Evolutionary conservation across 2,797 vertebrate species (phyloP).

Genomic region (Cossypha caffra): DNA sequence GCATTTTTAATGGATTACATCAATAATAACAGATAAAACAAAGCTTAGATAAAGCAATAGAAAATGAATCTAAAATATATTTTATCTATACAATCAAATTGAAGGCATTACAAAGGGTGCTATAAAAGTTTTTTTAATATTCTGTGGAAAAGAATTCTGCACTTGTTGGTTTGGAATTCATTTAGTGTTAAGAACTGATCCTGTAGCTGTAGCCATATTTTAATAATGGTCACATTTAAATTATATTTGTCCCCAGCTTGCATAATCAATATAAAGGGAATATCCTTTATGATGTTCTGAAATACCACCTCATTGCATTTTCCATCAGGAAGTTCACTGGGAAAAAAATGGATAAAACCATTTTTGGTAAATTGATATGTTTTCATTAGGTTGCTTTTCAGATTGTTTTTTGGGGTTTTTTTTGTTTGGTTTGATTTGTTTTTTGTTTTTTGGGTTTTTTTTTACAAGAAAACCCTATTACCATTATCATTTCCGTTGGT

Average conservation of each 20-base stretch:
- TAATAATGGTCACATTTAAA: not conserved
- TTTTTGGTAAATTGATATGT: not conserved
- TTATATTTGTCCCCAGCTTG: not conserved
- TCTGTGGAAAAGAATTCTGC: not conserved
- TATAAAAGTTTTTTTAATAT: not conserved
- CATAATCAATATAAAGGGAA: not conserved
- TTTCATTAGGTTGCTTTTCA: not conserved
- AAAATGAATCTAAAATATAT: not conserved
- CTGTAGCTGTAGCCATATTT: not conserved
- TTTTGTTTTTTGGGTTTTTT: not conserved
- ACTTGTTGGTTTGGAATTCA: not conserved
- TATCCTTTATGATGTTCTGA: not conserved
- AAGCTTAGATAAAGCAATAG: not conserved
- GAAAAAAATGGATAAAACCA: not conserved
- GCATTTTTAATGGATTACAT: not conserved
- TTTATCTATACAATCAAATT: not conserved
- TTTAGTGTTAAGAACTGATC: not conserved
- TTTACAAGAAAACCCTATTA: not conserved
- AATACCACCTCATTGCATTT: not conserved
- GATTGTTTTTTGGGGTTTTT: too few species aligned
- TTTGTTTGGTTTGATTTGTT: not conserved
- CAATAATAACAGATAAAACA: not conserved
- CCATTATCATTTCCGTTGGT: not conserved
- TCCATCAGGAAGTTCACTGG: not conserved
- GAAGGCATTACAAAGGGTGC: not conserved